Conservation (phyloP, 2,113 vertebrate species). For the Cettia cetti region DNA sequence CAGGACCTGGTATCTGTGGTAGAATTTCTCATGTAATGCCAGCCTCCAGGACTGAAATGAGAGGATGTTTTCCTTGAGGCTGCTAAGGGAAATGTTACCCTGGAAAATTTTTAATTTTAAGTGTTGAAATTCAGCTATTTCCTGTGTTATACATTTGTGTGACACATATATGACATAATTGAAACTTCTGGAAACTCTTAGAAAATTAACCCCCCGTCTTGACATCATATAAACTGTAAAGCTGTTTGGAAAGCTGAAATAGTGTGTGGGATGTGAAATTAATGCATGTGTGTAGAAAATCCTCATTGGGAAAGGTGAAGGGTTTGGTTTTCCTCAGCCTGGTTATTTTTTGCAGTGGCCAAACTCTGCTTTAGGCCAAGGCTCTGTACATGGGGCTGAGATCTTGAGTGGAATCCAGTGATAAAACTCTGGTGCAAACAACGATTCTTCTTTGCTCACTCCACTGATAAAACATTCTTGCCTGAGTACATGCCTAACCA, state of each 20-base stretch:
- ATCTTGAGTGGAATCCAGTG: not conserved
- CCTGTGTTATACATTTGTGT: conserved; percentile 3
- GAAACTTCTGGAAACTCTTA: conserved; percentile 57
- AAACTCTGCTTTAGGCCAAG: not conserved
- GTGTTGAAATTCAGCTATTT: conserved; percentile 70
- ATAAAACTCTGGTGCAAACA: not conserved
- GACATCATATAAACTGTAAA: not conserved
- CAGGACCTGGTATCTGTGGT: not conserved
- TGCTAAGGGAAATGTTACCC: not conserved
- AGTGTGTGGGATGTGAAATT: not conserved
- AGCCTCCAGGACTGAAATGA: not conserved
- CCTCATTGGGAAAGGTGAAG: not conserved
- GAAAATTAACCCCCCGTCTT: not conserved
- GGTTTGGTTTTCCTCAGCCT: not conserved
- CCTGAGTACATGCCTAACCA: not conserved
- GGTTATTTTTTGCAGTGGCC: not conserved
- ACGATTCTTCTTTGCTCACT: not conserved
- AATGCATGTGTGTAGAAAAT: not conserved
- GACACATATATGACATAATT: conserved; percentile 40
- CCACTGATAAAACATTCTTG: not conserved
- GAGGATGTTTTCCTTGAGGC: conserved; percentile 39
- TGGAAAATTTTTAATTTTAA: conserved; percentile 65
- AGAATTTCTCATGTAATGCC: not conserved
- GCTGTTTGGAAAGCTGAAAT: conserved; percentile 37
- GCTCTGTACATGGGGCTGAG: not conserved